Base-by-base conservation (phyloP, 2,888 invertebrate species). In the Acanthococcus lagerstroemiae region DNA sequence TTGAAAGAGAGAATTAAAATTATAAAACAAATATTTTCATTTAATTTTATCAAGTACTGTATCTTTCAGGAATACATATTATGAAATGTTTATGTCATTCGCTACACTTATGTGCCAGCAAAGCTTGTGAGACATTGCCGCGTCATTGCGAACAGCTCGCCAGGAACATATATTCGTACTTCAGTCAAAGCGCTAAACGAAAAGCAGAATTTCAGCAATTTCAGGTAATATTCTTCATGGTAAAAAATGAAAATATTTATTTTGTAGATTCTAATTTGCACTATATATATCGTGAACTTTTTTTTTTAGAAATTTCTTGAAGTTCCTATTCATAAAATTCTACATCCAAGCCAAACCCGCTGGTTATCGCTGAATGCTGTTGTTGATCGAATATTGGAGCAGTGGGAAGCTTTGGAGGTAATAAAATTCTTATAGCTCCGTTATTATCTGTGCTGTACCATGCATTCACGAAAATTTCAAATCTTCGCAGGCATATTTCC, bases 91-190 rank as follows among this genome's bases (percentile, higher is more conserved):
- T 65, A 4, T 65, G 65, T 15, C 65, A 65, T 4, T 65, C 65
- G 0, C 15, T 66, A 9, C 58, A 58, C 9, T 24, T 66, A 17
- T 66, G 67, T 46, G 63, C 60, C 7, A 67, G 63, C 25, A 58
- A 65, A 52, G 67, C 67, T 0, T 24, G 44, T 15, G 54, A 65
- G 4, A 5, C 7, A 12, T 69, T 75, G 3, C 74, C 75, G n/a
- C 67, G 72, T 65, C 69, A 66, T 0, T 71, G 72, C 52, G 74
- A 75, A 69, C 72, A 74, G 67, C 66, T 74, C 17, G 71, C 74
- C 4, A 69, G 73, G 65, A 70, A 70, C 25, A 70, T 74, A 58
- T 73, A 73, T 65, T 68, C 45, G 26, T 72, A 70, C 55, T 73
- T 74, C 66, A 70, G 70, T 26, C 37, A 54, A 9, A 69, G 69